Base-by-base conservation (phyloP, 2,888 invertebrate genomes). In the Idaea dimidiata region DNA sequence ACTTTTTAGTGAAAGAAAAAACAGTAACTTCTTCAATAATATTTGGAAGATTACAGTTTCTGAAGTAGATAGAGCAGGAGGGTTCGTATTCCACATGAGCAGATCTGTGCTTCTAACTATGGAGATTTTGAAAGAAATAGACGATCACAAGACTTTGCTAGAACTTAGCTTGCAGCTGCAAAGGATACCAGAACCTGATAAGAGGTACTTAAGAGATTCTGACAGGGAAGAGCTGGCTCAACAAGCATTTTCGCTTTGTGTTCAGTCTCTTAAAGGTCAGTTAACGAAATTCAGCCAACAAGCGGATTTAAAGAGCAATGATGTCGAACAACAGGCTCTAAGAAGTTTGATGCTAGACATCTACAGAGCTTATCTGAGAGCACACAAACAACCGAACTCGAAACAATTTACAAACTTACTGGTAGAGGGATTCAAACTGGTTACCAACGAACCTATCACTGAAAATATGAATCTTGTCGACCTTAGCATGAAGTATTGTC, bases 1-100 rank as follows among this genome's bases (percentile, higher is more conserved):
- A 10, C 91, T 99, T 16, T 99, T 98, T 82, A 94, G 95, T 54
- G 98, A 98, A 74, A 93, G 97, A 60, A 98, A 96, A 84, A 94
- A 94, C 61, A 95, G 94, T 17, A 98, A 98, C 84, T 97, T 98
- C 79, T 98, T 98, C 75, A 97, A 97, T 89, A 97, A 98, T 59
- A 96, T 99, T 63, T 99, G 98, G 98, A 94, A 97, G 72, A 97
- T 98, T 81, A 98, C 98, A 0, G 94, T 95, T 1, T 94, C 94
- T 64, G 99, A 99, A 92, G 96, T 99, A 56, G 98, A 99, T 80
- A 94, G 99, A 66, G 96, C 97, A 0, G 99, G 99, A 3, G 97
- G 97, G 69, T 97, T 99, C 81, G 96, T 97, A 0, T 96, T 97
- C 53, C 98, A 99, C 80, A 97, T 99, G 95, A 96, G 96, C 69